Evolutionary conservation across 2,113 vertebrate species (phyloP).

Genomic region (Clarias batrachus): DNA sequence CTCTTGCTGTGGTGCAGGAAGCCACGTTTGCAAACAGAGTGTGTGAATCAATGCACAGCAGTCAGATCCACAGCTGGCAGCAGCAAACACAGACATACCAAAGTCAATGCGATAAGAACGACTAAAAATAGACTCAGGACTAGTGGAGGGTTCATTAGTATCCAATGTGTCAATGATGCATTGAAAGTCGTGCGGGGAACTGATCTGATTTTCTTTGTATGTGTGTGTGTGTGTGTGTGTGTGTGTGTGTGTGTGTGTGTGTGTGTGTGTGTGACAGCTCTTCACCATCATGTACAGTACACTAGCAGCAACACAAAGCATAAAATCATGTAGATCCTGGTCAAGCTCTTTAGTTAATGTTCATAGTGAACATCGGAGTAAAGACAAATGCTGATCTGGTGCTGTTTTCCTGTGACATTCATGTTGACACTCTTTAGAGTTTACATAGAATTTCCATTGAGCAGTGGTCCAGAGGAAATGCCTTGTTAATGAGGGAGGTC

Average conservation of each 20-base stretch:
- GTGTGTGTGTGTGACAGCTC: background rate
- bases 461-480: background rate
- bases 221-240: constrained; percentile 9
- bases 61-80: constrained; percentile 5
- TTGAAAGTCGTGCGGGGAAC: background rate
- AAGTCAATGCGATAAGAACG: background rate
- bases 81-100: constrained; percentile 1
- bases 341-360: background rate
- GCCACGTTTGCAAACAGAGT: constrained; percentile 33
- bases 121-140: constrained; percentile 15
- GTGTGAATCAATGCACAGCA: constrained; percentile 25
- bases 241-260: constrained; percentile 15
- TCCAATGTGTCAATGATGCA: background rate
- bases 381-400: background rate
- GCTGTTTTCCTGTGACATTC: background rate
- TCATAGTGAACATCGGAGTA: background rate
- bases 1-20: background rate
- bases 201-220: background rate
- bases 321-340: background rate
- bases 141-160: constrained; percentile 1
- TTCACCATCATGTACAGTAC: background rate
- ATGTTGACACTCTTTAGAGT: background rate
- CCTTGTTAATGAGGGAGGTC: background rate
- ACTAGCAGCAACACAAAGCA: background rate
- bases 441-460: background rate